A percentile compares a stretch with the other conserved stretches of the same genome.
These are phyloP conservation scores for Baryphthengus martii DNA, from an alignment of 2,113 vertebrate genomes.

Conservation along the genomic window DNA sequence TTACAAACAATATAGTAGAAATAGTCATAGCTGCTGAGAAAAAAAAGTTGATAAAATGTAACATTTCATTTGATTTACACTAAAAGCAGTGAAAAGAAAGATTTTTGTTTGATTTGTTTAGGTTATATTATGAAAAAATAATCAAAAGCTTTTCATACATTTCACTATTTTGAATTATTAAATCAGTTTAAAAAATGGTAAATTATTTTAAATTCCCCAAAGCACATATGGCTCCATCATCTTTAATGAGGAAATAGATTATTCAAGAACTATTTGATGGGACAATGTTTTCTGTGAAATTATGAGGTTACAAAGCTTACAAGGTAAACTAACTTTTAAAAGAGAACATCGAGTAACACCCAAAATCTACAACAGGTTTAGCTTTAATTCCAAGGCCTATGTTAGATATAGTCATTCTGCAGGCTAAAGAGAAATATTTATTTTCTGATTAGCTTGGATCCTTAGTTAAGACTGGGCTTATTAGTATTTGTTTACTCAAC, in stretches of 20 bases:
- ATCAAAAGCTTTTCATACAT: background rate
- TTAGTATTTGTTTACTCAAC: background rate
- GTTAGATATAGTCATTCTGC: background rate
- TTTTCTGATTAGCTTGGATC: background rate
- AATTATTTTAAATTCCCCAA: background rate
- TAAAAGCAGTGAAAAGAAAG: background rate
- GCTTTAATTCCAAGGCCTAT: background rate
- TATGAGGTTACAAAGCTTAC: background rate
- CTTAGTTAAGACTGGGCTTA: background rate
- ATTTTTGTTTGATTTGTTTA: background rate
- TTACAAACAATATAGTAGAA: background rate
- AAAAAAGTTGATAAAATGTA: background rate
- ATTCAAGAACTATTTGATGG: background rate
- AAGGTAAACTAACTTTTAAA: background rate
- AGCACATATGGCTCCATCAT: accelerated
- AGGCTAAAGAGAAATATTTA: background rate
- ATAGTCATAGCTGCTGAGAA: background rate
- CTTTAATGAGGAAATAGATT: background rate
- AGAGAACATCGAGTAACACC: background rate
- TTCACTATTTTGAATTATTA: background rate
- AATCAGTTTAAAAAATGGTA: background rate
- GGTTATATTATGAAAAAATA: background rate
- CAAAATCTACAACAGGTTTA: background rate
- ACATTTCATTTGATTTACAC: background rate
- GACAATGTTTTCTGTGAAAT: background rate